These are phyloP conservation scores for Villa cingulata DNA, from an alignment of 2,888 invertebrate species.

Conservation along the genomic window DNA sequence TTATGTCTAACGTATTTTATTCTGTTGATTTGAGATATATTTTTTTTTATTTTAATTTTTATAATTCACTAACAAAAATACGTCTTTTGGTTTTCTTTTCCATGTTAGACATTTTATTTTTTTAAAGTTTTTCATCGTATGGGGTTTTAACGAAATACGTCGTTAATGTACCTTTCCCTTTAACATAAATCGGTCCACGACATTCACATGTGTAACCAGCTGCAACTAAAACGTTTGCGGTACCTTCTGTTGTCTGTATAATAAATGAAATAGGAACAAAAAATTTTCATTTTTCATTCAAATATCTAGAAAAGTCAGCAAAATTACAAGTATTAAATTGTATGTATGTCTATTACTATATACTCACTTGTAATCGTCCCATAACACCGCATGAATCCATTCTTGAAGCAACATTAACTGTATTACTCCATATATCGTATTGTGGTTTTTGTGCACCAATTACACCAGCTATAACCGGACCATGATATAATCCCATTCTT, in stretches of 20 bases:
- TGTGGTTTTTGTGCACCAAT: slow-evolving; percentile 96
- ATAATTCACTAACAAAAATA: too few relatives aligned
- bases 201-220: slow-evolving; percentile 81
- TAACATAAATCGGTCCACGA: slow-evolving; percentile 84
- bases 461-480: slow-evolving; percentile 80
- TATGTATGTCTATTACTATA: too few relatives aligned
- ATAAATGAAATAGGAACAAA: neutral
- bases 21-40: too few relatives aligned
- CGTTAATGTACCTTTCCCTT: slow-evolving; percentile 82
- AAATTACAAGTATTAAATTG: too few relatives aligned
- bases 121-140: slow-evolving; percentile 46
- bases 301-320: too few relatives aligned
- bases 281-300: too few relatives aligned
- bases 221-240: slow-evolving; percentile 67
- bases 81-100: too few relatives aligned
- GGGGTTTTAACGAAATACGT: slow-evolving; percentile 87
- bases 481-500: slow-evolving; percentile 54
- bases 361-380: slow-evolving; percentile 62
- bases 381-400: slow-evolving; percentile 95
- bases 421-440: slow-evolving; percentile 98
- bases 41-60: too few relatives aligned
- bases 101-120: too few relatives aligned
- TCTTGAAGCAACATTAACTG: slow-evolving; percentile 90
- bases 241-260: slow-evolving; percentile 59
- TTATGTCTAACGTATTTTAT: too few relatives aligned